These are phyloP conservation scores for Dicrostonyx torquatus DNA, from an alignment of 2,797 vertebrate species.

Conservation along the genomic window DNA sequence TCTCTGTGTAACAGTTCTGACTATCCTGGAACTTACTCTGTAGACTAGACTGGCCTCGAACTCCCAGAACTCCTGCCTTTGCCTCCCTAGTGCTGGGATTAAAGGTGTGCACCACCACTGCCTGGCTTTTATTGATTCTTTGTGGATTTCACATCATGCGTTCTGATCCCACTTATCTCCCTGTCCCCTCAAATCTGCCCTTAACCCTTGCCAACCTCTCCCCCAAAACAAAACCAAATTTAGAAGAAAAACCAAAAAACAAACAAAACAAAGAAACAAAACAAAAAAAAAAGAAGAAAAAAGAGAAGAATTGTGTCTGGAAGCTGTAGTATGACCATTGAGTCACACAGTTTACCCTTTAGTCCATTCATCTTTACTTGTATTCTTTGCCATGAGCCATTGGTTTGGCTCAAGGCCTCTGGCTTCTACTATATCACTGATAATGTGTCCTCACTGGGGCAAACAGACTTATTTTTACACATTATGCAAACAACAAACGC, in stretches of 20 bases:
- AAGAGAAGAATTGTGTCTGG: background rate
- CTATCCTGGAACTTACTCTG: background rate
- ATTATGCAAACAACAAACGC: background rate
- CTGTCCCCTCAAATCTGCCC: background rate
- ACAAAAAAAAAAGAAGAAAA: background rate
- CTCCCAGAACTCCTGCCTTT: background rate
- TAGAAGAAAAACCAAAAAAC: background rate
- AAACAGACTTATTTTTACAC: background rate
- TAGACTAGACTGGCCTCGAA: background rate
- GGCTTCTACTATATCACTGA: background rate
- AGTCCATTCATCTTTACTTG: background rate
- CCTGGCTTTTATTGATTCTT: background rate
- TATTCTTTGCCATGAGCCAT: background rate
- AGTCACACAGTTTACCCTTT: background rate
- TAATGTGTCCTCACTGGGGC: background rate
- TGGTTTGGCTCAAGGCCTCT: background rate
- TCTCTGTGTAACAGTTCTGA: background rate
- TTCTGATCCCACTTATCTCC: background rate
- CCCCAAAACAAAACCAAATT: background rate
- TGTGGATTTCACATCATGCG: background rate
- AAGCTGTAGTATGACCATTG: background rate
- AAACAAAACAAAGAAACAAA: background rate
- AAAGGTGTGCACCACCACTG: background rate
- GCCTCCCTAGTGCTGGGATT: background rate
- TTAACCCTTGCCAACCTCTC: background rate